Evolutionary conservation across 2,888 invertebrate species (phyloP), one percentile per base, ranked within the genome.

Genomic region (Diachrysia chrysitis): DNA sequence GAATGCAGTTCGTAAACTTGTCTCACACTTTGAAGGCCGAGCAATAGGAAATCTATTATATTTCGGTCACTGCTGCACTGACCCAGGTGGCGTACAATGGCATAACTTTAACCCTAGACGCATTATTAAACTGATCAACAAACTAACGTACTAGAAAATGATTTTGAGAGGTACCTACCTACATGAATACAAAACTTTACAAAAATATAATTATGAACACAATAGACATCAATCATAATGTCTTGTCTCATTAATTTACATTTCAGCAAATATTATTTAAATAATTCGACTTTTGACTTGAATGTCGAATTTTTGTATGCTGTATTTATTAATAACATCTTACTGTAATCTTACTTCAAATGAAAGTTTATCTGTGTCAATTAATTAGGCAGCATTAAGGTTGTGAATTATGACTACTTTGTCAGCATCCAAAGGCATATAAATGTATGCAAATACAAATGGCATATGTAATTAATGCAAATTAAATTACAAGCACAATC

Each of bases 381-480:
- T 58, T 58, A 56, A 73, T 58, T 58, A 77, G 62, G 62, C 72
- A 69, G 55, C 67, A 65, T 42, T 82, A 55, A 42, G 53, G 9
- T 64, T 66, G 69, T 74, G 67, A 76, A 65, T 83, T 81, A 79
- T 81, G 65, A 73, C 56, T 64, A 70, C 59, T 66, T 62, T 73
- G 63, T 62, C 64, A 74, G 67, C 64, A 71, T 73, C 69, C 72
- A 61, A 67, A 65, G 75, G 76, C 60, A 71, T 80, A 81, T 82
- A 83, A 83, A 83, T 83, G 46, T 69, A 89, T 86, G 86, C 84
- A 83, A 87, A 88, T 85, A 71, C 76, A 81, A 85, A 85, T 78
- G 74, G 80, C 78, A 77, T 83, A 76, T 76, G 86, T 84, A 87
- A 88, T 91, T 88, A 86, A 90, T 90, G 89, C 83, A 84, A 89